Base-by-base conservation (phyloP, 2,113 vertebrate species). In the Capricornis sumatraensis region DNA sequence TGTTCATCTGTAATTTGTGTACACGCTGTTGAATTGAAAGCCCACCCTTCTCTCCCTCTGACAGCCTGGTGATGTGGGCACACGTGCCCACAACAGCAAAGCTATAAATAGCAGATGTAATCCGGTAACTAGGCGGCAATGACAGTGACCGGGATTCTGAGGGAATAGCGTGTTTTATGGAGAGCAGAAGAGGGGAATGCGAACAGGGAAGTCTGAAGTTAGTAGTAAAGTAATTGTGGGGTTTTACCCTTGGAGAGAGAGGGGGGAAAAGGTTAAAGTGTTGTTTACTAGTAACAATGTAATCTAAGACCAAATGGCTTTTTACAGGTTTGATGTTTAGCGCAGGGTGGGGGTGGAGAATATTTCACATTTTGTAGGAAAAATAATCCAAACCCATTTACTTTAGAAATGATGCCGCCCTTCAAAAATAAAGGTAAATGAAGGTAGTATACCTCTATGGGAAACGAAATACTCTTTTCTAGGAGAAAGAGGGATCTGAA, bases 81-180 rank as follows among this genome's bases (percentile, higher is more conserved):
- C 97, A 96, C 96, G 96, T 97, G 97, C 97, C 95, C 97, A 93
- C 97, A 89, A 94, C 87, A 57, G 89, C 90, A 71, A 82, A 60
- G 89, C 97, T 98, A 98, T 98, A 98, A 97, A 98, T 98, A 98
- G 97, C 96, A 91, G 25, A 19, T 89, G 57, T 84, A 85, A 84
- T 21, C 64, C 50, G 91, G 82, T 84, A 93, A 52, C 3, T 15
- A 93, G 88, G 93, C 82, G 23, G 91, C 88, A 96, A 52, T 28
- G 33, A 78, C 81, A n/a, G 84, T 25, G 79, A 76, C 53, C 5
- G 67, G 50, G 55, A 45, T 95, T 76, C 89, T 92, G 71, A 19
- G 45, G 10, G 36, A n/a, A 33, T 0, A 27, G 58, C 60, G 30
- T 64, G 96, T 62, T 62, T 84, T 14, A 33, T 4, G 8, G 52